Evolutionary conservation across 1,140 invertebrate genomes (phyloP).

Genomic region (Zaprionus ghesquierei): DNA sequence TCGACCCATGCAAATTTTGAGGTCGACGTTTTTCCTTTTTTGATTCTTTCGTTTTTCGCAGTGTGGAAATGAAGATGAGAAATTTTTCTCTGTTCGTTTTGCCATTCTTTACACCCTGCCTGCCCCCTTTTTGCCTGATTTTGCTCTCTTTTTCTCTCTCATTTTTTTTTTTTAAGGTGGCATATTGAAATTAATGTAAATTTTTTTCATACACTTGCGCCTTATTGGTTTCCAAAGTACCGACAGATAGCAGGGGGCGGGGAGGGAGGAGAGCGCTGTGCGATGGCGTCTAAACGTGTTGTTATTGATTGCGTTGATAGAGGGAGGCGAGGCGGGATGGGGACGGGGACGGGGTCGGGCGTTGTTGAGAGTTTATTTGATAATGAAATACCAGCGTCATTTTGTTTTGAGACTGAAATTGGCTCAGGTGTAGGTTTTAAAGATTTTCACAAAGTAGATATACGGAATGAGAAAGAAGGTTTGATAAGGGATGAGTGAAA

Average conservation of each 20-base stretch:
- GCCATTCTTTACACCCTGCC: background rate
- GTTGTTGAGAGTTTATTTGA: conserved; percentile 31
- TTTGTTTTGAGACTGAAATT: conserved; percentile 4
- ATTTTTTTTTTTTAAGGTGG: conserved; percentile 24
- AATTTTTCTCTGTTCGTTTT: conserved; percentile 21
- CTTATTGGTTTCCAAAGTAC: conserved; percentile 20
- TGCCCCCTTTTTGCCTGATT: background rate
- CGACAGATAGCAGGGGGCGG: background rate
- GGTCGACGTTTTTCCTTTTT: conserved; percentile 7
- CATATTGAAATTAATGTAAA: conserved; percentile 60
- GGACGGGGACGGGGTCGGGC: background rate
- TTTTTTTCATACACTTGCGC: conserved; percentile 48
- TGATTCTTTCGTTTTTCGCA: conserved; percentile 12
- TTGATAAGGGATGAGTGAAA: background rate
- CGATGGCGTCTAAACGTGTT: conserved; percentile 23
- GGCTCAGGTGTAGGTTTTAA: conserved; percentile 26
- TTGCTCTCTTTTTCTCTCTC: background rate
- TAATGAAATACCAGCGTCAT: conserved; percentile 46
- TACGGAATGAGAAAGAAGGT: background rate
- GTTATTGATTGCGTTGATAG: conserved; percentile 51
- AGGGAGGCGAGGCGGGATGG: no score
- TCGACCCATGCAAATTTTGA: conserved; percentile 60
- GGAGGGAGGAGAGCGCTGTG: background rate
- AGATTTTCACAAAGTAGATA: conserved; percentile 20
- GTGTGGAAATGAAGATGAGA: conserved; percentile 53